Conservation (phyloP, 2,888 invertebrate species). For the Metallyticus violacea region DNA sequence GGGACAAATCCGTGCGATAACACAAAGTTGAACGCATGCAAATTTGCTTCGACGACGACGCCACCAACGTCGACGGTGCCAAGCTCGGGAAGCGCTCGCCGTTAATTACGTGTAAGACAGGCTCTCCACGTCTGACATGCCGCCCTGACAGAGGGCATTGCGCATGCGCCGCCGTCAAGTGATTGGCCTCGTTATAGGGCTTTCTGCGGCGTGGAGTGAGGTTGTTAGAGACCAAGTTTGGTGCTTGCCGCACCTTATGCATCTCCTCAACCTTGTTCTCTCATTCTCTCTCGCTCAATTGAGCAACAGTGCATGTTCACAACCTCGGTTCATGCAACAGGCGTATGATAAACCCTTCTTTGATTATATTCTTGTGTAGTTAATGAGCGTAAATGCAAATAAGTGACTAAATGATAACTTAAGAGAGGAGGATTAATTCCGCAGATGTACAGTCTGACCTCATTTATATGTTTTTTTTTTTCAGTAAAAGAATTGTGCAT, state of each 20-base stretch:
- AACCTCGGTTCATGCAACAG: too few relatives aligned
- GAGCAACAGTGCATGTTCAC: not conserved
- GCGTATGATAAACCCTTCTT: not conserved
- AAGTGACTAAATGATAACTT: too few relatives aligned
- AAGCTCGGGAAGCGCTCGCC: not conserved
- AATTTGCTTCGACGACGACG: not conserved
- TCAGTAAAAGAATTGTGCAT: too few relatives aligned
- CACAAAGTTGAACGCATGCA: not conserved
- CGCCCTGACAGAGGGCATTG: too few relatives aligned
- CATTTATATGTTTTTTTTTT: too few relatives aligned
- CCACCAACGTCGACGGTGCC: not conserved
- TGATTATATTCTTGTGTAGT: not conserved
- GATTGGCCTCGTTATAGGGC: slow-evolving; percentile 6
- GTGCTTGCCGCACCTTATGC: not conserved
- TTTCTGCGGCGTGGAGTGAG: too few relatives aligned
- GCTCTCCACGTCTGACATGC: not conserved
- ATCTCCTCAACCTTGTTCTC: not conserved
- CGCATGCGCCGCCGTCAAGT: not conserved
- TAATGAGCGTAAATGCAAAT: not conserved
- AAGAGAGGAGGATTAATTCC: not conserved
- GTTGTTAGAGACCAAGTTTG: not conserved
- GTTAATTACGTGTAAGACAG: not conserved
- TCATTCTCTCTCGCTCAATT: not conserved
- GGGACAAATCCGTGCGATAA: not conserved
- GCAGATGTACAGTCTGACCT: too few relatives aligned